Evolutionary conservation across 2,113 vertebrate genomes (phyloP), one percentile per base, ranked within the genome.

Genomic region (Chionomys nivalis): DNA sequence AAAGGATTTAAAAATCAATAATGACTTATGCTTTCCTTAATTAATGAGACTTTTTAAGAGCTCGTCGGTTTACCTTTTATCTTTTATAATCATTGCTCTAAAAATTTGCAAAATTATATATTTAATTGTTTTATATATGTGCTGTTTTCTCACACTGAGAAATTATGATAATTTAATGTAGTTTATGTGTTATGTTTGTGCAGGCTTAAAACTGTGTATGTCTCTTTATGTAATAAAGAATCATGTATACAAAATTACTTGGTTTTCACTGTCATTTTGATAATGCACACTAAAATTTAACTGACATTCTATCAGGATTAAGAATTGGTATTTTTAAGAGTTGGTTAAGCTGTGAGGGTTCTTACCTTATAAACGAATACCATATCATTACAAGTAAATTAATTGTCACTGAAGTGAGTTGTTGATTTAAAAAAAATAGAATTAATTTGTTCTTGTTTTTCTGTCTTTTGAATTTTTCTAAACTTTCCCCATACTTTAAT

Each of bases 41-140:
- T 26, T 87, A 93, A 92, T 86, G 39, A 86, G 39, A 93, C 36
- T 68, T 96, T 96, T 96, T 23, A 87, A 94, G 6, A 68, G 28
- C 3, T 95, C 73, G 79, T 85, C 88, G 72, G 65, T 76, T n/a
- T 93, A 28, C 36, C 2, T 93, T 86, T 78, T 72, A 70, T 73
- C 8, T 78, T 87, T 66, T 49, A 55, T 70, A 16, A 90, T 92
- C 12, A 91, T 66, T 58, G 3, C 24, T 95, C 33, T 58, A 70
- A 94, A 78, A 78, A 3, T 85, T 73, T 89, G 52, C 28, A 88
- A 72, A 0, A 19, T 90, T 52, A 63, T 63, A 39, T 49, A 82
- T n/a, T n/a, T 3, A 65, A 86, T 3, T 86, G 24, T 89, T 93
- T 79, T 91, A 86, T 95, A 76, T 87, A 23, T 81, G 39, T 65